phyloP scores from a whole-genome alignment of 2,113 vertebrate species.

The Dasypus novemcinctus region DNA sequence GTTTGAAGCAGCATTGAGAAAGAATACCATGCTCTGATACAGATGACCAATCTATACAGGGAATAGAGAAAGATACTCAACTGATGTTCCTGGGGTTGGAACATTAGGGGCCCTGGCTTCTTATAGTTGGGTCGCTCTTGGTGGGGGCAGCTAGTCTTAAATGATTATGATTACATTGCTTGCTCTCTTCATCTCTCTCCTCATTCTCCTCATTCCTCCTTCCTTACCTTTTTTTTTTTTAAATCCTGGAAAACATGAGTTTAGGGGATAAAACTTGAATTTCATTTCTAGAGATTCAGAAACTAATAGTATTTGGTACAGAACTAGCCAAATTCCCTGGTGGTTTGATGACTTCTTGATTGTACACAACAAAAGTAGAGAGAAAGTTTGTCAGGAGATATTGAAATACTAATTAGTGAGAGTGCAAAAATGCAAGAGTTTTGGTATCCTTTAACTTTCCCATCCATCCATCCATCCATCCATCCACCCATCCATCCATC shows the following conservation, averaged over 20 bases:
- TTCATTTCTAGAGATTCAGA: neutral
- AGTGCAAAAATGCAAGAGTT: too few relatives aligned
- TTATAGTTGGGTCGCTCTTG: neutral
- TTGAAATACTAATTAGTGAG: neutral
- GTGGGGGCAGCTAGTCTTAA: neutral
- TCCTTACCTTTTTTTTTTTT: neutral
- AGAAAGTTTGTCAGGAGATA: neutral
- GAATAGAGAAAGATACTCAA: neutral
- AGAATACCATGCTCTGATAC: conserved; percentile 13
- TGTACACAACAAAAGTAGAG: neutral
- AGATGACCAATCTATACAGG: neutral
- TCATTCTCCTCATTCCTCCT: neutral
- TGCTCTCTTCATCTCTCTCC: neutral
- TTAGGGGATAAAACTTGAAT: neutral
- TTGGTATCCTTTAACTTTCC: neutral
- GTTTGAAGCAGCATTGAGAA: conserved; percentile 41
- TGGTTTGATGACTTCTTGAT: neutral
- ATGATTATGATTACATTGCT: neutral
- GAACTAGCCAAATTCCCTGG: neutral
- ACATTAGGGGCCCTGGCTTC: neutral
- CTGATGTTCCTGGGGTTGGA: neutral
- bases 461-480: neutral
- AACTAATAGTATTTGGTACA: neutral
- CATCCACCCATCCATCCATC: neutral
- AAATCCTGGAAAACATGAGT: neutral